Base-by-base conservation (phyloP, 2,888 invertebrate genomes). In the Julus scandinavius region DNA sequence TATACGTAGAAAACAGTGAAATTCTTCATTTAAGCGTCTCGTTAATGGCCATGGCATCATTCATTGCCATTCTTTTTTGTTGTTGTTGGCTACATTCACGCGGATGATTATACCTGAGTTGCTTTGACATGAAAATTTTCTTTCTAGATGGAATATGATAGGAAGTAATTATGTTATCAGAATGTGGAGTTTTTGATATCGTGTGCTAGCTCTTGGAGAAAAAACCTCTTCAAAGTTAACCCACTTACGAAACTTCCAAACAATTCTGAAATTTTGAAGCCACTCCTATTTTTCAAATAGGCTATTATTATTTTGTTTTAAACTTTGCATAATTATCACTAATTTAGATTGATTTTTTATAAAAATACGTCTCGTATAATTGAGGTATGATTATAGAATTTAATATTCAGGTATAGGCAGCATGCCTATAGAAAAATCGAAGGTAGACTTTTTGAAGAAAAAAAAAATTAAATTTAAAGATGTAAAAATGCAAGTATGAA, bases 11-110 rank as follows among this genome's bases (percentile, higher is more conserved):
- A 63, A 63, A 63, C 20, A 1, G 17, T n/a, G 9, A 63, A 63
- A 20, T 63, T 63, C 63, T 63, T 63, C 63, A 63, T 63, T 63
- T 63, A 63, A 63, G 63, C 63, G 63, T 9, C 20, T 63, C 9
- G 9, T 63, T 63, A 63, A 63, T 63, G 63, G 63, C 63, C 63
- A 63, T 63, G 63, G 63, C 63, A 63, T 63, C 63, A 63, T 63
- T 63, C 63, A 63, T 63, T 63, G n/a, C 63, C 20, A 63, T 63
- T 63, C 20, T 20, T 20, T 54, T 54, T 54, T 54, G 29, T 29
- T 29, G 29, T 49, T 49, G 54, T 54, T 54, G 54, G 54, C 54
- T 54, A 54, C 54, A 54, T 15, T 13, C 54, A 54, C 54, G 54
- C 17, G 17, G 6, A 63, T 63, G 63, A 63, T 63, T 63, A 63